Percentiles rank a stretch among this genome's conserved stretches.
These are phyloP conservation scores for Alligator sinensis DNA, from an alignment of 2,113 vertebrate genomes.

Conservation along the genomic window DNA sequence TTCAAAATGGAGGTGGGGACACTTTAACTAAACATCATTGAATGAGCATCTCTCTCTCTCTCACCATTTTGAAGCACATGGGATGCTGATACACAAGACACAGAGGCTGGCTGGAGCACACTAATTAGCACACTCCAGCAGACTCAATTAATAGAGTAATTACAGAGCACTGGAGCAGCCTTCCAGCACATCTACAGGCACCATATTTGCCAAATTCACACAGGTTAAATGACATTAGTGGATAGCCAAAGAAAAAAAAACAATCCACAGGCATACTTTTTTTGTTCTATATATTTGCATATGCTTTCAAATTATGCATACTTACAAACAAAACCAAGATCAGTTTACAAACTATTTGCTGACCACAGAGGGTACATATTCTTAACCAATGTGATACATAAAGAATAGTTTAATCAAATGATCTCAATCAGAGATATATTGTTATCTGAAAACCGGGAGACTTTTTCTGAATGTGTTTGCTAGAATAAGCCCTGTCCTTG, in stretches of 20 bases:
- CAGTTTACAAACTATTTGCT: not conserved
- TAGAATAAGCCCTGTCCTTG: not conserved
- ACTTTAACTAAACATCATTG: too few relatives aligned
- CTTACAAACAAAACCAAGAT: not conserved
- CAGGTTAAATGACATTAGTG: rapidly evolving
- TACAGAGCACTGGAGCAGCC: too few relatives aligned
- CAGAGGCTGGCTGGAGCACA: too few relatives aligned
- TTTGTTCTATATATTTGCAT: not conserved
- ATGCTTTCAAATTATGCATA: not conserved
- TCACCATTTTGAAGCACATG: too few relatives aligned
- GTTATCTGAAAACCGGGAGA: not conserved
- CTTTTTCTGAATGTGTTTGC: not conserved
- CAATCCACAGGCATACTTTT: not conserved
- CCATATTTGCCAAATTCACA: not conserved
- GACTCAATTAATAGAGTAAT: too few relatives aligned
- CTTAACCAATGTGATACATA: not conserved
- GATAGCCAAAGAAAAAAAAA: not conserved
- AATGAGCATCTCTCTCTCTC: too few relatives aligned
- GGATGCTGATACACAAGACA: too few relatives aligned
- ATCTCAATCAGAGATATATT: not conserved
- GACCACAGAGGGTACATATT: not conserved
- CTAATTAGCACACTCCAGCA: too few relatives aligned
- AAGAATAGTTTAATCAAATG: not conserved
- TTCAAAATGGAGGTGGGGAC: too few relatives aligned
- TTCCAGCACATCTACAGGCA: too few relatives aligned